Base-by-base conservation (phyloP, 2,113 vertebrate species). In the Hydropotes inermis region DNA sequence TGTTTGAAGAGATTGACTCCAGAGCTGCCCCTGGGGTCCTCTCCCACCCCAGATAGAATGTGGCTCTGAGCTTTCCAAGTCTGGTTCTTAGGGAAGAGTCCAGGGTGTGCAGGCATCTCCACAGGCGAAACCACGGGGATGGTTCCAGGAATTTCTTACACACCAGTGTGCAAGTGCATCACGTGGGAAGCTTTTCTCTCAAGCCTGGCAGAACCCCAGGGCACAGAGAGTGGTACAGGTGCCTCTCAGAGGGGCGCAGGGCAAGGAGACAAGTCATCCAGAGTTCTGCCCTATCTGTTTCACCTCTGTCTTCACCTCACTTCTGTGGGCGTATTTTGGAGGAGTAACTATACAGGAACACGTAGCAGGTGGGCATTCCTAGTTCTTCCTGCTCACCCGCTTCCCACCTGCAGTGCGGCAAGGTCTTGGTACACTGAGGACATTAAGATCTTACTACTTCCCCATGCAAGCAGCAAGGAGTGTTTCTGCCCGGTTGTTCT, bases 41-140 rank as follows among this genome's bases (percentile, higher is more conserved):
- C 0, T 0, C 17, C 33, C 16, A 13, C 3, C 2, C 39, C 30
- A 12, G 14, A 25, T 1, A 43, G n/a, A 7, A 0, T 25, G 58
- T 6, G 27, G 33, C 17, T 54, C 55, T 16, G 13, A 10, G 12
- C 0, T 45, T 6, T 6, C 58, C 67, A n/a, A 43, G 16, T 14
- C 5, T 30, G 36, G 39, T 5, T 47, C 30, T 27, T 36, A 9
- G 6, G 36, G 70, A 55, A 11, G 58, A 39, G 36, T 13, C 2
- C 50, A 39, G 6, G 28, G 14, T 15, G 19, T 4, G 28, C 23
- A n/a, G 39, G 27, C 21, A 0, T n/a, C 45, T 10, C 23, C 16
- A 39, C 1, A 5, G 3, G 3, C 0, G 2, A 27, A 91, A 3
- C 5, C 6, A 7, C 16, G 30, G 60, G 15, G 27, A 33, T 52